Conservation (phyloP, 2,797 vertebrate genomes). For the Agapornis canus region DNA sequence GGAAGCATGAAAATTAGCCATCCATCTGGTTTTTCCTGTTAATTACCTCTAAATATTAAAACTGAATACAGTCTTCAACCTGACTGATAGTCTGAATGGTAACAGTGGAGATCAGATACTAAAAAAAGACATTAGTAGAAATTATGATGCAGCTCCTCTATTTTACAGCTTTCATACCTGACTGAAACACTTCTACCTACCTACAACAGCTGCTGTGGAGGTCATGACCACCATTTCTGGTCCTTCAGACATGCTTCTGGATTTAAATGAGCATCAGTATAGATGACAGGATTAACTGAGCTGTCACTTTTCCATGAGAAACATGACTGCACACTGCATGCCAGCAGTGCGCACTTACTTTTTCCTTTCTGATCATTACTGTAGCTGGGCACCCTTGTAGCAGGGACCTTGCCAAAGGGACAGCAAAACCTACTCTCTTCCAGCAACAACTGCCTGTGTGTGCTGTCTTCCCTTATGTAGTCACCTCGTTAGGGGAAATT, state of each 20-base stretch:
- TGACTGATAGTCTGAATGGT: constrained; percentile 16
- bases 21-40: constrained; percentile 55
- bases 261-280: not conserved
- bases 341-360: not conserved
- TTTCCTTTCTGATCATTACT: not conserved
- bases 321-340: rapidly evolving
- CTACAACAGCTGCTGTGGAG: not conserved
- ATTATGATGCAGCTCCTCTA: not conserved
- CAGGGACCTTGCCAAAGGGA: not conserved
- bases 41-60: constrained; percentile 58
- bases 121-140: not conserved
- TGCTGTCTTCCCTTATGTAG: not conserved
- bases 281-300: not conserved
- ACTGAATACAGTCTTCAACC: constrained; percentile 14
- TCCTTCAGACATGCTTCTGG: not conserved
- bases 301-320: not conserved
- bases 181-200: not conserved
- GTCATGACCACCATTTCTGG: not conserved
- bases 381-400: not conserved
- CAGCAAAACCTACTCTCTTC: not conserved
- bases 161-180: not conserved
- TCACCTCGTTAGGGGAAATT: not conserved
- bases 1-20: constrained; percentile 44
- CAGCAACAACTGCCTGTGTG: not conserved
- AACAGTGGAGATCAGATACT: not conserved